phyloP scores from a whole-genome alignment of 2,888 invertebrate species.

The Tenthredo notha region DNA sequence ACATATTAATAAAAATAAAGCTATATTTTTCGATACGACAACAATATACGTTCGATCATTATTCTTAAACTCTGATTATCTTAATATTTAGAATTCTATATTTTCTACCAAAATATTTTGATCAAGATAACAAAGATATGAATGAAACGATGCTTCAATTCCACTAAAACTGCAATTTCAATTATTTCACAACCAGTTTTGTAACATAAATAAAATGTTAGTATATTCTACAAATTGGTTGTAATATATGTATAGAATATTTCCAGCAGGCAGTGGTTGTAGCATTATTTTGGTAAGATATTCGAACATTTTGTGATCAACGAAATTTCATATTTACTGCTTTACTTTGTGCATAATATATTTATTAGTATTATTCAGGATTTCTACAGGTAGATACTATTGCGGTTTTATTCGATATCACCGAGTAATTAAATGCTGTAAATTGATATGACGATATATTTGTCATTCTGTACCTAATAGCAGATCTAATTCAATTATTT shows the following conservation, averaged over 20 bases:
- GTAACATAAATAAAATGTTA: slow-evolving; percentile 7
- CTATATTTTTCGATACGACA: slow-evolving; percentile 27
- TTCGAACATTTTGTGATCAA: background rate
- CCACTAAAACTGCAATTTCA: slow-evolving; percentile 7
- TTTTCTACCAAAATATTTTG: background rate
- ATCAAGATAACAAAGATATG: background rate
- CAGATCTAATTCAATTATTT: slow-evolving; percentile 7
- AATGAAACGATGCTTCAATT: slow-evolving; percentile 8
- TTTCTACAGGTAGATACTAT: background rate
- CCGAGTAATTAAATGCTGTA: background rate
- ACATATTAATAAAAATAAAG: slow-evolving; percentile 32
- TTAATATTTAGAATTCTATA: slow-evolving; percentile 27
- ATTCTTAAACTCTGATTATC: slow-evolving; percentile 49
- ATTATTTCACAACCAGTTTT: slow-evolving; percentile 8
- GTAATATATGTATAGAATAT: background rate
- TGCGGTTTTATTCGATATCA: background rate
- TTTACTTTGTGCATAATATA: background rate
- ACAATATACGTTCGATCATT: background rate
- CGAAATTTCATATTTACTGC: background rate
- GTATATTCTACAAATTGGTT: background rate
- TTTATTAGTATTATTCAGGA: background rate
- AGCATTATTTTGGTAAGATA: background rate
- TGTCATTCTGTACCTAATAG: background rate
- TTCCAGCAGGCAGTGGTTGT: slow-evolving; percentile 11
- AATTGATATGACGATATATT: background rate